Base-by-base conservation (phyloP, 2,888 invertebrate species). In the Torymus texanus region DNA sequence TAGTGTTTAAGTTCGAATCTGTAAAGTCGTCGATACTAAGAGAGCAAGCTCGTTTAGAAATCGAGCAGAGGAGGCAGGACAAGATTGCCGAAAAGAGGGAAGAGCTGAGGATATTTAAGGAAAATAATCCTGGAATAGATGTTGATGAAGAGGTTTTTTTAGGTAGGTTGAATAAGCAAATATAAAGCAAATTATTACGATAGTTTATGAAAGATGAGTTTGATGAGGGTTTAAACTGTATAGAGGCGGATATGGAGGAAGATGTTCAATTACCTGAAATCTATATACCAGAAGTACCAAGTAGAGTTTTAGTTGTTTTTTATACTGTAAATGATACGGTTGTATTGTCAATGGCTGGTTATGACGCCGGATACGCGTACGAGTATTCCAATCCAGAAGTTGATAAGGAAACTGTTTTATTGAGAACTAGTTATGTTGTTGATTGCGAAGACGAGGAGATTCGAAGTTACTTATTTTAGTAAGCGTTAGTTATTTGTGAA, bases 311-410 rank as follows among this genome's bases (percentile, higher is more conserved):
- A 16, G 92, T 93, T 91, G 90, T 93, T 41, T 91, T 92, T 79
- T 93, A 93, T 80, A 92, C 92, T 0, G 82, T 84, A 1, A 88
- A 90, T 2, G 87, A 91, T 24, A 92, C 92, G 0, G 89, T 94
- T 75, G 93, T 93, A 93, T 83, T 94, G 0, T 93, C 93, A 0
- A 91, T 94, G 91, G 92, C 91, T 2, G 94, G 93, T 29, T 94
- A 92, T 83, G 94, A 94, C 87, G 92, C 94, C 2, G 94, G 94
- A 29, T 94, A 93, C 83, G 91, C 94, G 81, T 94, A 94, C 84
- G 94, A 94, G 88, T 92, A 92, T 84, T 85, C 85, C 0, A 78
- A 76, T 13, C 86, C 87, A 8, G 55, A 83, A 51, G 13, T 71
- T 50, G 53, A 50, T n/a, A 72, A 78, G 24, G 21, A 73, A 73